A percentile compares a stretch with the other conserved stretches of the same genome.
phyloP scores from a whole-genome alignment of 2,888 invertebrate species.

The Bugula neritina region DNA sequence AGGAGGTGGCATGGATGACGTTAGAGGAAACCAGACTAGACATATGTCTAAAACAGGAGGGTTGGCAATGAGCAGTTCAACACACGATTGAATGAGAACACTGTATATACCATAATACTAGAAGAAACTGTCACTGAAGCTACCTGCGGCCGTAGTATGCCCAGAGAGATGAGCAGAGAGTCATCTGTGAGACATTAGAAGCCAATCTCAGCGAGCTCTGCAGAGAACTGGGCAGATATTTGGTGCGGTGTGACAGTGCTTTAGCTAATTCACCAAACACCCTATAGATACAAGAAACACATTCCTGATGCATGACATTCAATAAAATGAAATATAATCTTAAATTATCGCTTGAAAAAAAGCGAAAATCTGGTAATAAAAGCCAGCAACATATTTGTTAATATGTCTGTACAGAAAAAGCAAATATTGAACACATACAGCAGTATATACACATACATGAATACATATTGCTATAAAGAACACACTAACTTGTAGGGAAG shows the following conservation, averaged over 20 bases:
- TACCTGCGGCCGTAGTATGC: slow-evolving; percentile 1
- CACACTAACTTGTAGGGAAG: background rate
- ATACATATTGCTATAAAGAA: background rate
- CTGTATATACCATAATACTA: no score
- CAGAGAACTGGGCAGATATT: background rate
- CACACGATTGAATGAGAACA: no score
- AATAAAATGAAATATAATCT: background rate
- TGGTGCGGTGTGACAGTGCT: background rate
- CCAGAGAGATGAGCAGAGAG: slow-evolving; percentile 1
- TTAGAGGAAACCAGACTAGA: slow-evolving; percentile 74
- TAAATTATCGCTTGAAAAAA: background rate
- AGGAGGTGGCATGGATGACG: slow-evolving; percentile 69
- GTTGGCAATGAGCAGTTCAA: no score
- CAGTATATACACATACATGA: no score
- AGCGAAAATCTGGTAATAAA: no score
- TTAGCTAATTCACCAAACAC: slow-evolving; percentile 5
- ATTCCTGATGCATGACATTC: background rate
- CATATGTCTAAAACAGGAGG: slow-evolving; percentile 63
- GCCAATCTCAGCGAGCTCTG: background rate
- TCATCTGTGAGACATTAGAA: background rate
- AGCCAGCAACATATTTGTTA: no score
- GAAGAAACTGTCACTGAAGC: no score
- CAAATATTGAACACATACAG: no score
- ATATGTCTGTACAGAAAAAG: no score
- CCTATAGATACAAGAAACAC: background rate